Evolutionary conservation across 2,797 vertebrate genomes (phyloP).

Genomic region (Girardinus metallicus): DNA sequence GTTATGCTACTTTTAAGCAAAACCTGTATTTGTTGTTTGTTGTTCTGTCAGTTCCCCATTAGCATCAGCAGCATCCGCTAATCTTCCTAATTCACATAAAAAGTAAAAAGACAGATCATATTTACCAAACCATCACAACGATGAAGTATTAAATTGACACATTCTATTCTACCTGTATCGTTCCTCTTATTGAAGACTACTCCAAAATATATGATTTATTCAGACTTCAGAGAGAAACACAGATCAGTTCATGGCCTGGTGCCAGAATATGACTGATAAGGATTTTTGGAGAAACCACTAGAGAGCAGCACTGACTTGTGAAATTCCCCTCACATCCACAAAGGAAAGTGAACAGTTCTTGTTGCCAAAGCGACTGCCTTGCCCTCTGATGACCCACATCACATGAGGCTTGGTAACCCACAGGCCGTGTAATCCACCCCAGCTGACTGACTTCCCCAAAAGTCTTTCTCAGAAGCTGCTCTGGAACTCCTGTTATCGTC

Average conservation of each 20-base stretch:
- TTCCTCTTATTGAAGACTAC: neutral
- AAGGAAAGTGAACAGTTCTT: conserved; percentile 17
- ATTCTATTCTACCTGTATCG: neutral
- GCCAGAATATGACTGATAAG: neutral
- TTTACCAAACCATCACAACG: too few species aligned
- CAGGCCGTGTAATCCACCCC: conserved; percentile 1
- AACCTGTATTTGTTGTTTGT: too few species aligned
- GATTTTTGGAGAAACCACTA: conserved; percentile 45
- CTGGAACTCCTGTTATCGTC: neutral
- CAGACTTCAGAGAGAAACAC: neutral
- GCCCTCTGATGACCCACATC: conserved; percentile 40
- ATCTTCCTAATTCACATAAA: too few species aligned
- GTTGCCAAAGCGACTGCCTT: conserved; percentile 9
- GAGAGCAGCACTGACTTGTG: conserved; percentile 60
- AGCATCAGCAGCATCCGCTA: too few species aligned
- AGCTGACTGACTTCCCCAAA: neutral
- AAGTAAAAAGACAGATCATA: too few species aligned
- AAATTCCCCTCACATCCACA: neutral
- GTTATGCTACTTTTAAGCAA: too few species aligned
- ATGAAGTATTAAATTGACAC: too few species aligned
- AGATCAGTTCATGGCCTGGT: neutral
- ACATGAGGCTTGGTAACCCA: conserved; percentile 37
- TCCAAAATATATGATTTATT: neutral
- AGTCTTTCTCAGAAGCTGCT: neutral
- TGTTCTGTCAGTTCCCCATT: too few species aligned